These are phyloP conservation scores for Fratercula arctica DNA, from an alignment of 2,797 vertebrate species.

Conservation along the genomic window DNA sequence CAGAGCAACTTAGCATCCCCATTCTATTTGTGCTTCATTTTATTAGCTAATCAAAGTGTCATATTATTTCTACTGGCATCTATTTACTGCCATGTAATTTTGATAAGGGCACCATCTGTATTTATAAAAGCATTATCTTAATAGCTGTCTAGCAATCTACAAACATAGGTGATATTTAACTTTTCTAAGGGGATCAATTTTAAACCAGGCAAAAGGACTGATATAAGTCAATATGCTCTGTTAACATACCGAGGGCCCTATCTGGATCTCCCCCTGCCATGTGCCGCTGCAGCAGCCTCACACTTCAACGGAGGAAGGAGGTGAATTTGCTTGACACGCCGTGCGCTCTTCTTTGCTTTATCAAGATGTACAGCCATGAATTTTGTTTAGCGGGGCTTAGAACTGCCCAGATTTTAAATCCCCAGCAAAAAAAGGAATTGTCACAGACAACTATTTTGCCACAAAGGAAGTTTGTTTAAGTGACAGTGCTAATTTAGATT, in stretches of 20 bases:
- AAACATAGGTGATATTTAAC: slow-evolving; percentile 83
- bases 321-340: slow-evolving; percentile 10
- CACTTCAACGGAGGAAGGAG: neutral
- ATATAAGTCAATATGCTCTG: slow-evolving; percentile 70
- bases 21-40: slow-evolving; percentile 68
- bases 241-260: slow-evolving; percentile 59
- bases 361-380: slow-evolving; percentile 65
- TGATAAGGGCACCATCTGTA: slow-evolving; percentile 83
- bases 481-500: neutral
- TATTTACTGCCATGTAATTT: slow-evolving; percentile 79
- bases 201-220: slow-evolving; percentile 76
- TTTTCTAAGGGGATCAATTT: slow-evolving; percentile 81
- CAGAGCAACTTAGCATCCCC: slow-evolving; percentile 67
- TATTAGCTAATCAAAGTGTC: slow-evolving; percentile 77
- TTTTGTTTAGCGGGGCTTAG: slow-evolving; percentile 46
- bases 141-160: slow-evolving; percentile 79
- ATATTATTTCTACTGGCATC: slow-evolving; percentile 78
- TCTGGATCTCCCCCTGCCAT: neutral
- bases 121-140: slow-evolving; percentile 85
- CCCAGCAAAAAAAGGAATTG: neutral
- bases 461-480: neutral
- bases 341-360: slow-evolving; percentile 33
- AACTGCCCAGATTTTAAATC: slow-evolving; percentile 27
- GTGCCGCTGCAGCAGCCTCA: slow-evolving; percentile 25
- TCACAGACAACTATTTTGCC: neutral